Conservation (phyloP, 2,888 invertebrate species). For the Carabus problematicus region DNA sequence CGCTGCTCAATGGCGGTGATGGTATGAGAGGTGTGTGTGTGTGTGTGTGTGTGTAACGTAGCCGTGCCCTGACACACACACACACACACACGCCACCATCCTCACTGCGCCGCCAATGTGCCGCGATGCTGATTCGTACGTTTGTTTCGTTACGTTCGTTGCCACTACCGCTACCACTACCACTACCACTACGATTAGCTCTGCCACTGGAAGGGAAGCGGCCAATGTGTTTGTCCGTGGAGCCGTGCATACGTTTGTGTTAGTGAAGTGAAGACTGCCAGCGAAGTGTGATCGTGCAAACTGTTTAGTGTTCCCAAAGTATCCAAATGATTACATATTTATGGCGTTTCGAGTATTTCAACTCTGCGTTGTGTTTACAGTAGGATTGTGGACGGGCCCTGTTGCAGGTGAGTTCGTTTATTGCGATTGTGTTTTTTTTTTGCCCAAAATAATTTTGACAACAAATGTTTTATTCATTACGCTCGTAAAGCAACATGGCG, state of each 20-base stretch:
- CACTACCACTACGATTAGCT: too few relatives aligned
- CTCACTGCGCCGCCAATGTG: conserved; percentile 5
- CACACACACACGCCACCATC: not conserved
- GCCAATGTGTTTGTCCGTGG: conserved; percentile 55
- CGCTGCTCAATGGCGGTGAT: conserved; percentile 4
- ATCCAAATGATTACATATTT: conserved; percentile 76
- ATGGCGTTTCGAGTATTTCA: conserved; percentile 81
- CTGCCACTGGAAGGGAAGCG: conserved; percentile 46
- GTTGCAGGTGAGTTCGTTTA: conserved; percentile 49
- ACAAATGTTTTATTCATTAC: conserved; percentile 40
- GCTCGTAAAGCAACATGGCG: conserved; percentile 42
- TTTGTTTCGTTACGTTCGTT: not conserved
- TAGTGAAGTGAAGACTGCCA: conserved; percentile 42
- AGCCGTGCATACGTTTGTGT: conserved; percentile 62
- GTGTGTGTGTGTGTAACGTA: too few relatives aligned
- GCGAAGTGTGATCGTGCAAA: conserved; percentile 47
- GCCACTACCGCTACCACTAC: too few relatives aligned
- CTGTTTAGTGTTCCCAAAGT: conserved; percentile 53
- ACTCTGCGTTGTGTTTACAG: conserved; percentile 70
- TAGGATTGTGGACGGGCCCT: conserved; percentile 57
- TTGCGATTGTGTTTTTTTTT: conserved; percentile 9
- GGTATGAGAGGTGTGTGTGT: too few relatives aligned
- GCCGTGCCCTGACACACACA: not conserved
- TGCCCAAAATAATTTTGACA: conserved; percentile 35
- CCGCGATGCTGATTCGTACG: not conserved